Percentiles rank a stretch among this genome's conserved stretches.
Conservation (phyloP, 1,140 invertebrate genomes). For the Drosophila orosa region DNA sequence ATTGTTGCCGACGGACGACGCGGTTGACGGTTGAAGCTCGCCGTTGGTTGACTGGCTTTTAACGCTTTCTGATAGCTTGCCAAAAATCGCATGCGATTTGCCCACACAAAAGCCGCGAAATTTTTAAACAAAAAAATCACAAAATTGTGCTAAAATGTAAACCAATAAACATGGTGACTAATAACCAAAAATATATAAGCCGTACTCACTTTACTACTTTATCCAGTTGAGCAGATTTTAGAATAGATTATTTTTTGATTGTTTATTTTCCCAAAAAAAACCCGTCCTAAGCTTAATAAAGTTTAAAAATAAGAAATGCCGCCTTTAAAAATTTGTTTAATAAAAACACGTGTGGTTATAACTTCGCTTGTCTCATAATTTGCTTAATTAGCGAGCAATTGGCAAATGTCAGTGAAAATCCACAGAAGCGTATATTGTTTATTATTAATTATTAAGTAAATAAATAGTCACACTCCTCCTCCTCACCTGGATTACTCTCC, state of each 20-base stretch:
- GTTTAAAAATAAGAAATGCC: constrained; percentile 18
- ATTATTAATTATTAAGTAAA: constrained; percentile 19
- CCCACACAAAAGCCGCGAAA: constrained; percentile 27
- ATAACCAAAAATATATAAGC: constrained; percentile 21
- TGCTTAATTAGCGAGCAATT: constrained; percentile 67
- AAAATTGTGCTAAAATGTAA: constrained; percentile 69
- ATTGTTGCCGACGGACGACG: constrained; percentile 53
- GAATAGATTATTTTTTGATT: constrained; percentile 17
- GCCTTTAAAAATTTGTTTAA: constrained; percentile 12
- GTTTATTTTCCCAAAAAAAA: constrained; percentile 17
- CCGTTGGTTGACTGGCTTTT: constrained; percentile 35
- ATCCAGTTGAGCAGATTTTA: constrained; percentile 3
- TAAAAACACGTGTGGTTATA: constrained; percentile 36
- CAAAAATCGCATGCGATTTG: constrained; percentile 68
- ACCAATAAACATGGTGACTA: constrained; percentile 54
- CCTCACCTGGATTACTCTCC: constrained; percentile 16
- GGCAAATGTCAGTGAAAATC: constrained; percentile 46
- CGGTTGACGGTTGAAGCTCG: constrained; percentile 42
- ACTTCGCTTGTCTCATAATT: constrained; percentile 33
- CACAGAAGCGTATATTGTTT: constrained; percentile 44
- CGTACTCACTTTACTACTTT: constrained; percentile 2
- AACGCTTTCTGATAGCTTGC: constrained; percentile 47
- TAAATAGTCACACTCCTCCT: constrained; percentile 20
- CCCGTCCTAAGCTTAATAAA: background rate
- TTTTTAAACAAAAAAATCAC: constrained; percentile 54